phyloP scores from a whole-genome alignment of 2,113 vertebrate species.

The Halcyon senegalensis region DNA sequence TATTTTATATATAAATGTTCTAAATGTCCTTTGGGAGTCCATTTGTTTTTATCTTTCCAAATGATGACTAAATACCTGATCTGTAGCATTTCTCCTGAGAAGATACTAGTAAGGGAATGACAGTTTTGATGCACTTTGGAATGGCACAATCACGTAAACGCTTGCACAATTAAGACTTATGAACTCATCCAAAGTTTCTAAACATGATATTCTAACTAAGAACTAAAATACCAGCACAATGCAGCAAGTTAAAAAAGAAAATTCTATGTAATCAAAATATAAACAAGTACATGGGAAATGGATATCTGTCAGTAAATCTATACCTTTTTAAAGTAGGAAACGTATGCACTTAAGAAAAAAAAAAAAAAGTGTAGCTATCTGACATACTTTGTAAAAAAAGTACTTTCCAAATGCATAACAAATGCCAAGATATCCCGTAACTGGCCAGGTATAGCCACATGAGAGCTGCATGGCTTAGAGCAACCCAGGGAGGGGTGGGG shows the following conservation, averaged over 20 bases:
- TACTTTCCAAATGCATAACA: constrained; percentile 68
- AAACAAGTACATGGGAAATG: constrained; percentile 80
- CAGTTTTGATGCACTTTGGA: constrained; percentile 87
- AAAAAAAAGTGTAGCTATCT: constrained; percentile 53
- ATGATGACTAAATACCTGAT: constrained; percentile 83
- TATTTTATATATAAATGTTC: constrained; percentile 68
- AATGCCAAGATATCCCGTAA: constrained; percentile 72
- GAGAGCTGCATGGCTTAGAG: constrained; percentile 63
- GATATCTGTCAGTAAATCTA: constrained; percentile 73
- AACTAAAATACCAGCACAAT: constrained; percentile 78
- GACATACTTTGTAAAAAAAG: constrained; percentile 42
- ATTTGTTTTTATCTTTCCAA: constrained; percentile 75
- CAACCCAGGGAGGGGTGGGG: not conserved
- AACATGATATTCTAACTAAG: constrained; percentile 73
- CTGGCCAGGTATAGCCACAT: constrained; percentile 70
- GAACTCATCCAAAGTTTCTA: constrained; percentile 81
- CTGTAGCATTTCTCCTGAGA: constrained; percentile 86
- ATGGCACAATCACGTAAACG: constrained; percentile 86
- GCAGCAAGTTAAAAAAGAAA: constrained; percentile 77
- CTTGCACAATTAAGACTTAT: constrained; percentile 90
- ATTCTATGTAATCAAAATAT: constrained; percentile 78
- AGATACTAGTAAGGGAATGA: constrained; percentile 84
- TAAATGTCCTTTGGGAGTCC: constrained; percentile 78
- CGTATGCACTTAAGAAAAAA: constrained; percentile 72
- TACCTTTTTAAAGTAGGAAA: constrained; percentile 72